Evolutionary conservation across 1,140 invertebrate species (phyloP), one percentile per base, ranked within the genome.

Genomic region (Drosophila serrata): DNA sequence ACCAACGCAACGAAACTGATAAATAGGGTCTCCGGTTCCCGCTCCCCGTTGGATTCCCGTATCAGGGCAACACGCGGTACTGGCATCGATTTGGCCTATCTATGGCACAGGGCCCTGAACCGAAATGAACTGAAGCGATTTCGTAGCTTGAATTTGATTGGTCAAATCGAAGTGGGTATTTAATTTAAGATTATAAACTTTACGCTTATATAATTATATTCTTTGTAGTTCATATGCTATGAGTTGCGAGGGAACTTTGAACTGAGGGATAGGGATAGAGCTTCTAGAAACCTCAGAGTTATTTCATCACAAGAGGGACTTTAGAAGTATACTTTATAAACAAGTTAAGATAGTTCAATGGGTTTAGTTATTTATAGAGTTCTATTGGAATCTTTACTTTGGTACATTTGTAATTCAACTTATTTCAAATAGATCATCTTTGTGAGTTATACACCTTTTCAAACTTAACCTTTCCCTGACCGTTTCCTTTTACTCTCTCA

Each of bases 61-160:
- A 64, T 76, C 65, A 58, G 75, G 45, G 62, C 35, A 65, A n/a
- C n/a, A n/a, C n/a, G n/a, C n/a, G n/a, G n/a, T n/a, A n/a, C n/a
- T n/a, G n/a, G n/a, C n/a, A n/a, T 29, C 11, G 40, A 57, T 57
- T 67, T 43, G 61, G 53, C n/a, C 60, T 65, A 67, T 77, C 56
- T 77, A 33, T 45, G 37, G 33, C 15, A 69, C 40, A 78, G 62
- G 67, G 49, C 76, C 75, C 76, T 79, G 75, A 79, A 79, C 76
- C 67, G 76, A 72, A 53, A 13, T 53, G 49, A 53, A 53, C 49
- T 49, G 46, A 49, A 49, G 46, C 27, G 46, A n/a, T n/a, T n/a
- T n/a, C n/a, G n/a, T n/a, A n/a, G n/a, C n/a, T n/a, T n/a, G n/a
- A 46, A 24, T 59, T 62, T 57, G 57, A 74, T 73, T 73, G 29